Conservation (phyloP, 2,888 invertebrate species). For the Torymus aiolomorphi region DNA sequence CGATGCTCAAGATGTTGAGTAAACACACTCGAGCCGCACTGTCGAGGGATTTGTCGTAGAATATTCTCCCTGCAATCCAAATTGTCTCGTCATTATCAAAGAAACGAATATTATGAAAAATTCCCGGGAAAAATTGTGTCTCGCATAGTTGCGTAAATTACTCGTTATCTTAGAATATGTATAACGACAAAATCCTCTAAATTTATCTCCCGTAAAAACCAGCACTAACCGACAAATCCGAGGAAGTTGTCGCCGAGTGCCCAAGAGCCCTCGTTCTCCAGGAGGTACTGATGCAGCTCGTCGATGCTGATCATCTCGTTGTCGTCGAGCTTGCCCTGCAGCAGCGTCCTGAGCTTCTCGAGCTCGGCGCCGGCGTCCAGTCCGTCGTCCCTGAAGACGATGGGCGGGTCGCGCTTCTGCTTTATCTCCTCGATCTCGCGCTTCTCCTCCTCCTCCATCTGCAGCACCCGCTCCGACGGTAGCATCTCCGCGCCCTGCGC, state of each 20-base stretch:
- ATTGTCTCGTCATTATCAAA: neutral
- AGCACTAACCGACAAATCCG: constrained; percentile 83
- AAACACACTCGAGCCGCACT: constrained; percentile 81
- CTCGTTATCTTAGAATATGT: no score
- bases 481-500: constrained; percentile 70
- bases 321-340: constrained; percentile 84
- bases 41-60: constrained; percentile 80
- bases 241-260: constrained; percentile 92
- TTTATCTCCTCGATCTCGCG: constrained; percentile 83
- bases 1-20: constrained; percentile 85
- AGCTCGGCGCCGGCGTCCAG: constrained; percentile 86
- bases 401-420: constrained; percentile 86
- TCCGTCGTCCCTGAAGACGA: constrained; percentile 83
- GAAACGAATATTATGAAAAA: constrained; percentile 9
- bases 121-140: no score
- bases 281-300: constrained; percentile 91
- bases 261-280: constrained; percentile 94
- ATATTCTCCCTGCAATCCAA: constrained; percentile 78
- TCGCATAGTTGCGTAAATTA: no score
- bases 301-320: constrained; percentile 87
- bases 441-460: constrained; percentile 81
- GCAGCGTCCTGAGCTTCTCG: constrained; percentile 82
- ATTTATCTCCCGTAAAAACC: no score
- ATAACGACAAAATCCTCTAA: no score
- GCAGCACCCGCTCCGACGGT: constrained; percentile 78